Evolutionary conservation across 2,113 vertebrate species (phyloP).

Genomic region (Etia nguti): DNA sequence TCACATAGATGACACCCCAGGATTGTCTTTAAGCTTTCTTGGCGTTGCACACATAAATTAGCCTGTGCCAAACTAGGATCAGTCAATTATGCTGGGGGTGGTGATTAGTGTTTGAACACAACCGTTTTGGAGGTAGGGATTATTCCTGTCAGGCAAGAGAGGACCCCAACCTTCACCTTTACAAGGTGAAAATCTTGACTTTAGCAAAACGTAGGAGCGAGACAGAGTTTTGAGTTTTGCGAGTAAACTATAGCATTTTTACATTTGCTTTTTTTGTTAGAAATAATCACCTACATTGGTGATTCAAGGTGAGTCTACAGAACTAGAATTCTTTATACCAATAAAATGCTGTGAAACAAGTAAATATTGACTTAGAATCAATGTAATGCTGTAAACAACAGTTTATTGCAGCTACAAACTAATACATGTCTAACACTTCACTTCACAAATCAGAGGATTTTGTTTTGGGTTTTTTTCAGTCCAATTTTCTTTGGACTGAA

Average conservation of each 20-base stretch:
- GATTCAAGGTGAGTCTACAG: background rate
- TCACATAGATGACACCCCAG: conserved; percentile 59
- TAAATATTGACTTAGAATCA: background rate
- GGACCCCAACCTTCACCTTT: conserved; percentile 65
- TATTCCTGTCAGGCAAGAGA: conserved; percentile 60
- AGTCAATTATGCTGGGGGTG: conserved; percentile 57
- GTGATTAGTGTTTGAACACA: conserved; percentile 72
- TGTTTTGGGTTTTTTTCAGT: rapidly evolving
- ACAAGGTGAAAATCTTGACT: conserved; percentile 40
- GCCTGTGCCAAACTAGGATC: conserved; percentile 52
- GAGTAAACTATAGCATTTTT: background rate
- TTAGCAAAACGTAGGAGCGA: background rate
- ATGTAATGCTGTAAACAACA: background rate
- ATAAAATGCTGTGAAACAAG: background rate
- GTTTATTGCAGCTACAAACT: background rate
- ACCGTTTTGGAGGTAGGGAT: conserved; percentile 63
- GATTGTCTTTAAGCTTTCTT: conserved; percentile 71
- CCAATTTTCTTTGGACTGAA: background rate
- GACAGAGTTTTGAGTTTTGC: background rate
- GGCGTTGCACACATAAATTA: conserved; percentile 70
- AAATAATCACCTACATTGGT: background rate
- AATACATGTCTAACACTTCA: background rate
- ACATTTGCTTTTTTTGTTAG: background rate
- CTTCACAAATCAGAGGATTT: background rate
- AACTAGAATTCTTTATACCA: background rate